These are phyloP conservation scores for Phocides pigmalion DNA, from an alignment of 1,140 invertebrate genomes.

Conservation along the genomic window DNA sequence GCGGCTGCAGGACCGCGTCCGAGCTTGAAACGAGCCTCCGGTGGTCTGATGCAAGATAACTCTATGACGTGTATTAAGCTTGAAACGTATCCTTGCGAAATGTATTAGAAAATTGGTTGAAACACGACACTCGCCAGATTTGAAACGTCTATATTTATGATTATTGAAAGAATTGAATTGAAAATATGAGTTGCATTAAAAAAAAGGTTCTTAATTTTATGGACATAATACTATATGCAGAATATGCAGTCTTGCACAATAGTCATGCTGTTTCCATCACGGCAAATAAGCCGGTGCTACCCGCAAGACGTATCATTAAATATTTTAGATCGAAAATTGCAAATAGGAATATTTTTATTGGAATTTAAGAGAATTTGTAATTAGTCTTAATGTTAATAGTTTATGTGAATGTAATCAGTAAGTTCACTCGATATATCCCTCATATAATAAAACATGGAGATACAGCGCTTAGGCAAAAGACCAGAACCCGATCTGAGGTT, in stretches of 20 bases:
- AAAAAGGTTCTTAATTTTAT: no score
- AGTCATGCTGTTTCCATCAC: no score
- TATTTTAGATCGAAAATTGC: no score
- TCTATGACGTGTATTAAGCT: conserved; percentile 3
- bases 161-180: no score
- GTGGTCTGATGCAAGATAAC: conserved; percentile 48
- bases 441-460: conserved; percentile 27
- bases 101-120: background rate
- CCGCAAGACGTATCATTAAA: no score
- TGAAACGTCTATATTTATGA: no score
- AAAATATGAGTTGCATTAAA: no score
- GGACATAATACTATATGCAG: no score
- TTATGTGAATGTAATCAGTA: conserved; percentile 15
- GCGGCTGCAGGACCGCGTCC: conserved; percentile 48
- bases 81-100: conserved; percentile 5
- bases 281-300: no score
- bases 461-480: conserved; percentile 33
- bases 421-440: conserved; percentile 15
- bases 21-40: conserved; percentile 48
- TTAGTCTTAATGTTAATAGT: background rate
- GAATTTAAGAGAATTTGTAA: conserved; percentile 5
- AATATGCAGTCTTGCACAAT: no score
- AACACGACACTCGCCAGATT: no score
- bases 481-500: conserved; percentile 39
- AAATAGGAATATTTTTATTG: no score